Base-by-base conservation (phyloP, 2,888 invertebrate species). In the Nemotelus pantherinus region DNA sequence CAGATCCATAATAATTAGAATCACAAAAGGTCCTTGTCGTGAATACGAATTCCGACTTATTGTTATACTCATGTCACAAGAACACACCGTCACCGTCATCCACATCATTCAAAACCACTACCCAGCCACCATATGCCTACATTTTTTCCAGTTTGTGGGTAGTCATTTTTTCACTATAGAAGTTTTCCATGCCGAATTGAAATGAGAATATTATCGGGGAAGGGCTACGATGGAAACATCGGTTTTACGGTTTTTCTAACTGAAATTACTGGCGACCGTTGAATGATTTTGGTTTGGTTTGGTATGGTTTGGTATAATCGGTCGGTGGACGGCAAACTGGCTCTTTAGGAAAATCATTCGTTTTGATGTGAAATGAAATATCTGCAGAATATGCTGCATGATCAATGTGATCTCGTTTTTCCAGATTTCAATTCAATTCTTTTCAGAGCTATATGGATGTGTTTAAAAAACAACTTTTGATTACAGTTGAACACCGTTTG, bases 1-100 rank as follows among this genome's bases (percentile, higher is more conserved):
- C 70, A 70, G 55, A 70, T 70, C 70, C 70, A 70, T 53, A 70
- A 53, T 70, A 70, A 70, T 70, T 70, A 70, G 43, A 70, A 70
- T 70, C 70, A 70, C 70, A 70, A 70, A 41, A 70, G 70, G 41
- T 70, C 70, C 53, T 70, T 50, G 6, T n/a, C n/a, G n/a, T 55
- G 55, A 70, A 70, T 53, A 43, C 44, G 3, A 70, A 70, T 55
- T 53, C 55, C 55, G 53, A 55, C 70, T 55, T 55, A 70, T 70
- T 70, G 70, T 70, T 70, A 70, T 70, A 53, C 70, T 50, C 70
- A 10, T 70, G 53, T 55, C 70, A 70, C n/a, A n/a, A n/a, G 70
- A 55, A 70, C 70, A 70, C 43, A 48, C 68, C 44, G n/a, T n/a
- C n/a, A n/a, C n/a, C n/a, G n/a, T 5, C 43, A 3, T 5, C 4